A percentile compares a stretch with the other conserved stretches of the same genome.
Evolutionary conservation across 2,113 vertebrate species (phyloP).

Genomic region (Coryphaenoides rupestris): DNA sequence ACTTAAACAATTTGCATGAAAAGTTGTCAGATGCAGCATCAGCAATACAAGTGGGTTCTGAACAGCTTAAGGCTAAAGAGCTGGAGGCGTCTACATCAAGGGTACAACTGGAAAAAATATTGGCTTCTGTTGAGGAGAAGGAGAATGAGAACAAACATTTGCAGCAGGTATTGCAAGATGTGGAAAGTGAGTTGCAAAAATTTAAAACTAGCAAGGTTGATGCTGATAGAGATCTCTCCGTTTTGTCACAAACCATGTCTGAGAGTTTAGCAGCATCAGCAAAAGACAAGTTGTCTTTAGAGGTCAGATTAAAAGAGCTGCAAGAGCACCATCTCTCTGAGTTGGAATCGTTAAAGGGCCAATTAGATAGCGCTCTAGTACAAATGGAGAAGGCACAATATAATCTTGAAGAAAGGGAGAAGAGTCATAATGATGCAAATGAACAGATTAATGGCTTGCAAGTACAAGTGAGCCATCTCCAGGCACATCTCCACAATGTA

Average conservation of each 20-base stretch:
- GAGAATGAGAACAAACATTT: conserved; percentile 62
- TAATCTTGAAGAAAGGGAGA: conserved; percentile 53
- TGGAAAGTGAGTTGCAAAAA: conserved; percentile 61
- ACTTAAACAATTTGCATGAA: conserved; percentile 75
- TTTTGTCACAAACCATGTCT: conserved; percentile 45
- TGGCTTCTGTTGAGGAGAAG: conserved; percentile 68
- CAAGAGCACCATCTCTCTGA: conserved; percentile 50
- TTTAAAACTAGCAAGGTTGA: conserved; percentile 38
- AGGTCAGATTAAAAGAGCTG: conserved; percentile 43
- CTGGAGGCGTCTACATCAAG: conserved; percentile 56
- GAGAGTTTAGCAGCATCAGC: conserved; percentile 36
- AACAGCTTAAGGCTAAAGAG: conserved; percentile 65
- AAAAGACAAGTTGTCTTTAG: conserved; percentile 42
- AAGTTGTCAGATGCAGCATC: conserved; percentile 66
- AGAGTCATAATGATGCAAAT: conserved; percentile 41
- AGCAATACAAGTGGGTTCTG: conserved; percentile 61
- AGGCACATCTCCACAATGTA: conserved; percentile 45
- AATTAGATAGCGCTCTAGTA: conserved; percentile 46
- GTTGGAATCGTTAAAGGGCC: conserved; percentile 44
- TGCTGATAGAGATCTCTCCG: conserved; percentile 34
- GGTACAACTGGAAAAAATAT: conserved; percentile 70
- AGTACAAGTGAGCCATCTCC: conserved; percentile 50
- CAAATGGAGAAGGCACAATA: conserved; percentile 44
- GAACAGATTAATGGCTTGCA: conserved; percentile 56
- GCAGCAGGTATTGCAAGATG: conserved; percentile 61